These are phyloP conservation scores for Atrina japonica DNA, from an alignment of 2,888 invertebrate genomes.

Conservation along the genomic window DNA sequence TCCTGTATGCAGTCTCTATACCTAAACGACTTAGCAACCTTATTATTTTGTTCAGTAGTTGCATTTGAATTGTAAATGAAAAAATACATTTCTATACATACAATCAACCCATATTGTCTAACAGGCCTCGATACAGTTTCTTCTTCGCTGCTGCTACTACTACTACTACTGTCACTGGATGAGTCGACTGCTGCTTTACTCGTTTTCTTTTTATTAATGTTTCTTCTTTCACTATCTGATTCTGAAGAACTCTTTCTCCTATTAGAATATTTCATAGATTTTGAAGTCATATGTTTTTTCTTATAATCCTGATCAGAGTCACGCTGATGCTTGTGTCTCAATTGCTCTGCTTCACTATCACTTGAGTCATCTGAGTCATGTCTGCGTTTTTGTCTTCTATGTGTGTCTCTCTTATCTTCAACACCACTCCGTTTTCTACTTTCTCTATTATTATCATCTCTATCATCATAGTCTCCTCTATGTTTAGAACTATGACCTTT, in stretches of 20 bases:
- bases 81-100: too few relatives aligned
- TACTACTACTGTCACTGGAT: slow-evolving; percentile 3
- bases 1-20: too few relatives aligned
- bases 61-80: too few relatives aligned
- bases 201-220: background rate
- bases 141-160: background rate
- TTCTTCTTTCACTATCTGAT: background rate
- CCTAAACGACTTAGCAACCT: too few relatives aligned
- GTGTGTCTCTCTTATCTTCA: slow-evolving; percentile 1
- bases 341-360: slow-evolving; percentile 24
- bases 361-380: slow-evolving; percentile 26
- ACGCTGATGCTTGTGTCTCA: slow-evolving; percentile 17
- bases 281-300: slow-evolving; percentile 19
- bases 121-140: background rate
- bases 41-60: too few relatives aligned
- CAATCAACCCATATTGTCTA: slow-evolving; percentile 52
- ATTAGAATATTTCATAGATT: background rate
- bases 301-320: slow-evolving; percentile 8
- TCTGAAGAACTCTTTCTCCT: slow-evolving; percentile 9
- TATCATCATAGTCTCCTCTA: background rate
- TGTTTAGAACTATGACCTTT: slow-evolving; percentile 5
- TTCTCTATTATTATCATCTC: slow-evolving; percentile 1
- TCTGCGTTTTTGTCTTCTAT: slow-evolving; percentile 5
- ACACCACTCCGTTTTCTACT: slow-evolving; percentile 12
- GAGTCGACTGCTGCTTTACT: slow-evolving; percentile 10